These are phyloP conservation scores for Carassius carassius DNA, from an alignment of 2,113 vertebrate species.

Conservation along the genomic window DNA sequence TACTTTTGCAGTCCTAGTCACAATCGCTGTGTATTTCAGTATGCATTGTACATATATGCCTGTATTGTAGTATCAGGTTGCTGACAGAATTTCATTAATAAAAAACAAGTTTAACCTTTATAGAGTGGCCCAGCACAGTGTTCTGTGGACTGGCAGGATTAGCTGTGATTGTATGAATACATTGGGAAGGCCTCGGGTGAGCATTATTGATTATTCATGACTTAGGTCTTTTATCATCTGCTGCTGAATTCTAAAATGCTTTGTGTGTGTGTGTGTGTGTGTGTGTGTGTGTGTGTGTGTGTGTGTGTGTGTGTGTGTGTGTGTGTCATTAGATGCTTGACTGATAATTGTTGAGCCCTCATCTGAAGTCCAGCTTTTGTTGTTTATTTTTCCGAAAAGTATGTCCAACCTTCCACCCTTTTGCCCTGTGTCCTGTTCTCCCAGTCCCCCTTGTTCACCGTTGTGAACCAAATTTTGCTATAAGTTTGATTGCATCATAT, in stretches of 20 bases:
- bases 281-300: constrained; percentile 42
- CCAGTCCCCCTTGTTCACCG: too few relatives aligned
- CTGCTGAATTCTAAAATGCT: constrained; percentile 2
- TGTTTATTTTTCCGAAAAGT: background rate
- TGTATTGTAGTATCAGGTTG: background rate
- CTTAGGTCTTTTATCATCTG: constrained; percentile 5
- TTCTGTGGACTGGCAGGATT: constrained; percentile 14
- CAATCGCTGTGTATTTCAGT: constrained; percentile 1
- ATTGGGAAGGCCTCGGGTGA: constrained; percentile 17
- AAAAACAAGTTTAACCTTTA: constrained; percentile 42
- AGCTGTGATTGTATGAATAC: constrained; percentile 20
- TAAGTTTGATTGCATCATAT: too few relatives aligned
- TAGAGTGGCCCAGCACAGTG: background rate
- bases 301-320: constrained; percentile 32
- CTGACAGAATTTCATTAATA: constrained; percentile 29
- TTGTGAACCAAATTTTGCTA: too few relatives aligned
- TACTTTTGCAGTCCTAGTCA: background rate
- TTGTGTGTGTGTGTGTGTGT: constrained; percentile 23
- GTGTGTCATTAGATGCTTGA: background rate
- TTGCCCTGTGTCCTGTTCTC: background rate
- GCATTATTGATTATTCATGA: constrained; percentile 45
- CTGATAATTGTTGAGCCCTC: background rate
- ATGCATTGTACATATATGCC: background rate
- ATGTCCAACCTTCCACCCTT: background rate
- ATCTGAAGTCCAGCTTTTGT: background rate